Percentiles rank a stretch among this genome's conserved stretches.
Conservation (phyloP, 2,888 invertebrate genomes). For the Antitype chi region DNA sequence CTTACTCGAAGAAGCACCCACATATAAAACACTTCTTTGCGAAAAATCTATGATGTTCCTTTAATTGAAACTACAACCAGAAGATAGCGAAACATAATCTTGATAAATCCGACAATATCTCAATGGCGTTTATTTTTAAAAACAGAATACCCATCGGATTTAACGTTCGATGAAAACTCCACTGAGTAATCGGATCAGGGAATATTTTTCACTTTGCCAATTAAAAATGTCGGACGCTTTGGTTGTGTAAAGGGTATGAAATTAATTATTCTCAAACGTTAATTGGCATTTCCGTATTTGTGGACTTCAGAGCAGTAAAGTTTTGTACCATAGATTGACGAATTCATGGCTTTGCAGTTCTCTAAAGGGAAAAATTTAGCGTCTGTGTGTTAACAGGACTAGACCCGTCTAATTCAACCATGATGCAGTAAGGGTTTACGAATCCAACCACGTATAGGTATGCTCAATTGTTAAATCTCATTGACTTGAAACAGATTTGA, state of each 20-base stretch:
- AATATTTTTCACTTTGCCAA: conserved; percentile 88
- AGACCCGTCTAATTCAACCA: neutral
- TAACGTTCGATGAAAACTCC: conserved; percentile 79
- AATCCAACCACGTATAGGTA: conserved; percentile 7
- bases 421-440: neutral
- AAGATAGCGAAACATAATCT: conserved; percentile 38
- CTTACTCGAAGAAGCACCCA: too few species aligned
- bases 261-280: conserved; percentile 77
- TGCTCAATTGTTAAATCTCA: conserved; percentile 11
- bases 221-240: conserved; percentile 83
- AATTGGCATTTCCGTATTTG: conserved; percentile 64
- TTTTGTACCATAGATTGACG: conserved; percentile 38
- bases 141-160: conserved; percentile 73
- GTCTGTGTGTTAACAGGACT: neutral
- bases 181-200: conserved; percentile 82
- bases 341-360: conserved; percentile 15
- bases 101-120: conserved; percentile 70
- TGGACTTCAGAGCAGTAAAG: conserved; percentile 53
- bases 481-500: conserved; percentile 13
- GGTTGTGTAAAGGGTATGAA: conserved; percentile 80
- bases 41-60: neutral
- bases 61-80: conserved; percentile 9
- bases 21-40: neutral
- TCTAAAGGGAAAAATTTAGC: conserved; percentile 3
- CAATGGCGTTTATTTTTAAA: conserved; percentile 64